A percentile compares a stretch with the other conserved stretches of the same genome.
Conservation (phyloP, 2,113 vertebrate genomes). For the Gila orcuttii region DNA sequence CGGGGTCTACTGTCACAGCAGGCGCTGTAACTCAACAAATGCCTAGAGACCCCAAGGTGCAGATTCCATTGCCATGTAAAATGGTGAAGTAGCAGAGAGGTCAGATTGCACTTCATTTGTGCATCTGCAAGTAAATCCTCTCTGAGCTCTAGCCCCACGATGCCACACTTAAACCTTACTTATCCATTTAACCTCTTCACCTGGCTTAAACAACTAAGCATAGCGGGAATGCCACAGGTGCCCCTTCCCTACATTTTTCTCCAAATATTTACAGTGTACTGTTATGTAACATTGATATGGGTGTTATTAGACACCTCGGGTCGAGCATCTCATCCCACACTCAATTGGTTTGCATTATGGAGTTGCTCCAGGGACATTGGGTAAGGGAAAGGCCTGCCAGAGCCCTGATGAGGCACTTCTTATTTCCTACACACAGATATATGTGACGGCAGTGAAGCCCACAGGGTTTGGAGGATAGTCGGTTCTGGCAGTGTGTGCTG, state of each 20-base stretch:
- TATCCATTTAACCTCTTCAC: slow-evolving; percentile 7
- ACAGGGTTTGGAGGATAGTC: slow-evolving; percentile 7
- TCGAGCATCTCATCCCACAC: slow-evolving; percentile 51
- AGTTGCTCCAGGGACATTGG: slow-evolving; percentile 67
- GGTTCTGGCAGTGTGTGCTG: background rate
- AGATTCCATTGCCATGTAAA: no score
- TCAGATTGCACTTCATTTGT: background rate
- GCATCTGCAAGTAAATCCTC: background rate
- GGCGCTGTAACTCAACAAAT: no score
- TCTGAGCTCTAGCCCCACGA: background rate
- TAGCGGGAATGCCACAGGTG: background rate
- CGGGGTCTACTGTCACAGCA: no score
- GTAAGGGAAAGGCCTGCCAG: slow-evolving; percentile 59
- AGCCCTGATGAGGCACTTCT: slow-evolving; percentile 36
- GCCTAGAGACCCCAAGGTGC: no score
- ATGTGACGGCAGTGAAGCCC: slow-evolving; percentile 14
- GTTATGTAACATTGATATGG: slow-evolving; percentile 53
- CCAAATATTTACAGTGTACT: slow-evolving; percentile 14
- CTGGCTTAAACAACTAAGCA: background rate
- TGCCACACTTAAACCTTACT: slow-evolving; percentile 5
- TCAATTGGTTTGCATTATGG: slow-evolving; percentile 61
- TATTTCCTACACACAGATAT: slow-evolving; percentile 24
- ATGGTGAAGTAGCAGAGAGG: background rate
- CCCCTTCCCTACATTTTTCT: background rate
- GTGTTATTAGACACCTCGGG: slow-evolving; percentile 59